A percentile compares a stretch with the other conserved stretches of the same genome.
Evolutionary conservation across 2,113 vertebrate species (phyloP).

Genomic region (Bothrops jararaca): DNA sequence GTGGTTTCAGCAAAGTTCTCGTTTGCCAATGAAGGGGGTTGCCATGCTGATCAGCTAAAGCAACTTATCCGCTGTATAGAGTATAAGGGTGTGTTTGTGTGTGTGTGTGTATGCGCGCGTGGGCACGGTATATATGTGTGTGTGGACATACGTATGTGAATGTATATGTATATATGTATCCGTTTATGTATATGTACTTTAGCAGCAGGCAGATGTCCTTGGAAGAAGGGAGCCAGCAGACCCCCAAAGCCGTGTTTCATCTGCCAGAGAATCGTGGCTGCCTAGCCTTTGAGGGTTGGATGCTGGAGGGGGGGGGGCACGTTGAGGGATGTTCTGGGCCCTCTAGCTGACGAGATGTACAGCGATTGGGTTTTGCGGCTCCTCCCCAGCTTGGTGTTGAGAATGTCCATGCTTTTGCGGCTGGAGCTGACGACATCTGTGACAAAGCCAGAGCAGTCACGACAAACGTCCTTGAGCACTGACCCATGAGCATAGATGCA

Average conservation of each 20-base stretch:
- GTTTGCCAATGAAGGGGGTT: neutral
- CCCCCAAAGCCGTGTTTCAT: neutral
- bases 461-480: constrained; percentile 84
- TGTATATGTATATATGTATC: neutral
- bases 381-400: constrained; percentile 78
- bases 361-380: constrained; percentile 67
- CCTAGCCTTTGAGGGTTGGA: neutral
- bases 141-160: constrained; percentile 58
- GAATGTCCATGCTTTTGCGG: constrained; percentile 87
- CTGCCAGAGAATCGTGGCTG: neutral
- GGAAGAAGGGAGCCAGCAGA: fast-evolving
- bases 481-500: constrained; percentile 91
- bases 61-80: constrained; percentile 48
- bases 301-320: neutral
- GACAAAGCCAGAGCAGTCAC: constrained; percentile 86
- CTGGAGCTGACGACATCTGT: constrained; percentile 88
- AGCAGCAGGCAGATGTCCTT: neutral
- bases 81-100: neutral
- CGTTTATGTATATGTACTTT: constrained; percentile 58
- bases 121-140: neutral
- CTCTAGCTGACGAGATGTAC: constrained; percentile 56
- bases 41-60: neutral
- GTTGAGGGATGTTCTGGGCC: constrained; percentile 33
- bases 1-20: neutral
- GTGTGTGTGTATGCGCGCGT: neutral